phyloP scores from a whole-genome alignment of 2,113 vertebrate genomes.

The Phodopus roborovskii region DNA sequence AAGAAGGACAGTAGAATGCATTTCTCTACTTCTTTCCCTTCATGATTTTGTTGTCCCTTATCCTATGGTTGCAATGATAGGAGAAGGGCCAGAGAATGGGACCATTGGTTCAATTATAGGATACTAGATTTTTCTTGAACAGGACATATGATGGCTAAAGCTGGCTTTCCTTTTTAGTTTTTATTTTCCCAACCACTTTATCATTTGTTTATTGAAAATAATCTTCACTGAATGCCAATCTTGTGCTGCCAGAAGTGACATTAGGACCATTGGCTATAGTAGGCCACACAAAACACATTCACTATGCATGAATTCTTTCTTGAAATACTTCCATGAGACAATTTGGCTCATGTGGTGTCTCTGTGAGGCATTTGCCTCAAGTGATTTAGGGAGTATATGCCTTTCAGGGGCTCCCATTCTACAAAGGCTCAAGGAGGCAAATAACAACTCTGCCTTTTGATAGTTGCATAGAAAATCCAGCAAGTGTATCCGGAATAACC shows the following conservation, averaged over 20 bases:
- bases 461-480: background rate
- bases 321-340: background rate
- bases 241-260: background rate
- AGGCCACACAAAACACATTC: background rate
- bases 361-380: background rate
- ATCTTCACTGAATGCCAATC: background rate
- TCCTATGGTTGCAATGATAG: background rate
- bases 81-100: background rate
- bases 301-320: constrained; percentile 12
- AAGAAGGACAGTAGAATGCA: background rate
- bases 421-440: constrained; percentile 20
- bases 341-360: background rate
- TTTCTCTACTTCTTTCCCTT: background rate
- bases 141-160: background rate
- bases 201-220: constrained; percentile 37
- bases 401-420: constrained; percentile 42
- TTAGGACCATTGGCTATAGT: background rate
- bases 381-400: background rate
- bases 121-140: constrained; percentile 4
- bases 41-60: background rate
- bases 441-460: background rate
- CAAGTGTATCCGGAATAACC: background rate
- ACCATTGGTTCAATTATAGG: background rate
- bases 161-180: background rate
- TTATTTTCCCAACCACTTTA: constrained; percentile 8